Evolutionary conservation across 1,140 invertebrate species (phyloP).

Genomic region (Fopius arisanus): DNA sequence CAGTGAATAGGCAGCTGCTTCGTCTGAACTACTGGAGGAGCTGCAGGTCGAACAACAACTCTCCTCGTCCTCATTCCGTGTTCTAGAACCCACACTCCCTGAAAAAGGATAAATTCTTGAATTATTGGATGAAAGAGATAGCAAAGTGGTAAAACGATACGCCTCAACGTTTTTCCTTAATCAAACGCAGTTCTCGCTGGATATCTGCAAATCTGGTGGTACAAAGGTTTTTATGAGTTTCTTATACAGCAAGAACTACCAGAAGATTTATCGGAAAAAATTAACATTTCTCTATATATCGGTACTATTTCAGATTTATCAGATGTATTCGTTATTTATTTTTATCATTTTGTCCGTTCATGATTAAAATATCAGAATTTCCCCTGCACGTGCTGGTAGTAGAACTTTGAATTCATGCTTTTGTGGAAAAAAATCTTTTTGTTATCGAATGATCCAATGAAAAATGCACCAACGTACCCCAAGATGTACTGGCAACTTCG

Average conservation of each 20-base stretch:
- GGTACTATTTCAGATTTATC: too few species aligned
- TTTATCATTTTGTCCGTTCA: too few species aligned
- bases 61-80: constrained; percentile 71
- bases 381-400: too few species aligned
- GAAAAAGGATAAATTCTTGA: constrained; percentile 11
- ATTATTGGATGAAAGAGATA: not conserved
- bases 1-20: constrained; percentile 82
- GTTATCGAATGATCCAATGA: not conserved
- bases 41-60: constrained; percentile 89
- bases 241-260: too few species aligned
- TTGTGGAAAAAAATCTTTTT: too few species aligned
- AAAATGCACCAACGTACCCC: constrained; percentile 45
- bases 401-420: too few species aligned
- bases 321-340: too few species aligned
- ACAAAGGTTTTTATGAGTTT: not conserved
- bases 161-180: not conserved
- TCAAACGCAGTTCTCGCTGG: not conserved
- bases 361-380: too few species aligned
- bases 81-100: constrained; percentile 48
- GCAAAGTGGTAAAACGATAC: not conserved
- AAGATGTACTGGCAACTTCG: constrained; percentile 60
- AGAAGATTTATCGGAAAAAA: too few species aligned
- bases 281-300: too few species aligned
- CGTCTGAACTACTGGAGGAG: constrained; percentile 82
- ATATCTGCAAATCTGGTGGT: not conserved